These are phyloP conservation scores for Ochropacha duplaris DNA, from an alignment of 2,888 invertebrate species.

Conservation along the genomic window DNA sequence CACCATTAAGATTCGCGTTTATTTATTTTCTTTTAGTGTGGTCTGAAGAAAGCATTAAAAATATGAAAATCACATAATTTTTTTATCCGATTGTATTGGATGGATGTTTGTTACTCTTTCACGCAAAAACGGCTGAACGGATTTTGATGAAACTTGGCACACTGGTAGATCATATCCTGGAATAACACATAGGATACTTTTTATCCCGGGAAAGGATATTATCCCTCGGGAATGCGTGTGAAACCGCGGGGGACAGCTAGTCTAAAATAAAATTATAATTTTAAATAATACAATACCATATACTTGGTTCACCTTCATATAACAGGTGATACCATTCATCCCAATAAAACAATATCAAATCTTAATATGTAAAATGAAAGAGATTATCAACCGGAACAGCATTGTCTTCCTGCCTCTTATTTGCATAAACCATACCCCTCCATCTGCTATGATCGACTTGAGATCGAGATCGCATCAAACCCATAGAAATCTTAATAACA, in stretches of 20 bases:
- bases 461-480: conserved; percentile 51
- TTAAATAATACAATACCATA: not conserved
- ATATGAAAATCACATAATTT: not conserved
- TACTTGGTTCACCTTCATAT: not conserved
- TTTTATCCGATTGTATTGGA: too few relatives aligned
- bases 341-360: conserved; percentile 27
- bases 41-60: not conserved
- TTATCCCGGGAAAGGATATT: too few relatives aligned
- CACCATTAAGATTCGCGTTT: conserved; percentile 41
- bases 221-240: too few relatives aligned
- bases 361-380: conserved; percentile 38
- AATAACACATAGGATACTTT: too few relatives aligned
- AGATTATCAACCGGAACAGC: conserved; percentile 74
- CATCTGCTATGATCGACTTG: conserved; percentile 60
- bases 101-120: too few relatives aligned
- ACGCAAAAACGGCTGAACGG: too few relatives aligned
- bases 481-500: conserved; percentile 16
- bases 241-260: too few relatives aligned
- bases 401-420: conserved; percentile 70
- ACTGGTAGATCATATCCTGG: too few relatives aligned
- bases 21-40: conserved; percentile 16
- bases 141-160: too few relatives aligned
- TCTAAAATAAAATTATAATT: not conserved
- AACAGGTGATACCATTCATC: conserved; percentile 25
- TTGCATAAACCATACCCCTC: conserved; percentile 62